phyloP scores from a whole-genome alignment of 2,113 vertebrate species.

The human (Homo sapiens) region GRCh38 chr6:152594001-152594500 shows the following conservation, averaged over 20 bases:
- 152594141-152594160: not conserved
- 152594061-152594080: not conserved
- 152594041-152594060: not conserved
- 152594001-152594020: not conserved
- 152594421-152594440: not conserved
- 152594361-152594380: not conserved
- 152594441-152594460: not conserved
- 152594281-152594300: not conserved
- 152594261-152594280: too few relatives aligned
- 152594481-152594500: not conserved
- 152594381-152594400: not conserved
- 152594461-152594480: not conserved
- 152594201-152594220: too few relatives aligned
- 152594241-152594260: not conserved
- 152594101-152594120: not conserved
- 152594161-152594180: not conserved
- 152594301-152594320: not conserved
- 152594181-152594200: not conserved
- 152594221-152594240: not conserved
- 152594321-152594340: not conserved
- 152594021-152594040: accelerated
- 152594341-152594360: not conserved
- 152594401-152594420: not conserved
- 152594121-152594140: not conserved
- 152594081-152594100: not conserved